Conservation (phyloP, 2,888 invertebrate genomes). For the Plusia festucae region DNA sequence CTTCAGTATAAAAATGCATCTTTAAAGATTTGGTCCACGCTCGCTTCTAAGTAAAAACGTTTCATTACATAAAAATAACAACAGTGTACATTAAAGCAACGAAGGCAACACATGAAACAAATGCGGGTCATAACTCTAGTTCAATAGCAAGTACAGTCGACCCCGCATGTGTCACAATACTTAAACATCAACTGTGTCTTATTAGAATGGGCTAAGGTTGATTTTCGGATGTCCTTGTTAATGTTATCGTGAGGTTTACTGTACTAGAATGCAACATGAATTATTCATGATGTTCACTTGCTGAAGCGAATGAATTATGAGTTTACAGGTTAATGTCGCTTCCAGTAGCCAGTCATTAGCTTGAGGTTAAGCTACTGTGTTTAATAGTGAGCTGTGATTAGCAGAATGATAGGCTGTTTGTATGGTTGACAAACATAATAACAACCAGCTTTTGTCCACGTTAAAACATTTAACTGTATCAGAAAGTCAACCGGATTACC, state of each 20-base stretch:
- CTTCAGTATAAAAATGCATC: too few relatives aligned
- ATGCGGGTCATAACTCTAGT: neutral
- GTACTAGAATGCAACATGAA: neutral
- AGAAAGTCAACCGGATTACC: too few relatives aligned
- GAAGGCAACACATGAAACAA: neutral
- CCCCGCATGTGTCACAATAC: neutral
- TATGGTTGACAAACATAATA: neutral
- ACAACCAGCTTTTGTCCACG: too few relatives aligned
- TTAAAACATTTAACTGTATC: too few relatives aligned
- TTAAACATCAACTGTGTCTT: neutral
- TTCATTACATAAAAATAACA: neutral
- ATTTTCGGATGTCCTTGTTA: neutral
- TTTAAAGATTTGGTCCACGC: too few relatives aligned
- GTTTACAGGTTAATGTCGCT: neutral
- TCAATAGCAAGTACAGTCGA: neutral
- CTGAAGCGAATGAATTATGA: slow-evolving; percentile 3
- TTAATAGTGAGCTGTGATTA: neutral
- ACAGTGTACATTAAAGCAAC: neutral
- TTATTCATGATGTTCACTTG: slow-evolving; percentile 4
- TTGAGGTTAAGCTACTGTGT: neutral
- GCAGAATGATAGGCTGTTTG: neutral
- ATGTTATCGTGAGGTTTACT: neutral
- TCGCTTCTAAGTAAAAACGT: neutral
- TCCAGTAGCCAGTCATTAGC: neutral
- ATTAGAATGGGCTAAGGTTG: neutral